Base-by-base conservation (phyloP, 2,888 invertebrate genomes). In the Tipula lateralis region DNA sequence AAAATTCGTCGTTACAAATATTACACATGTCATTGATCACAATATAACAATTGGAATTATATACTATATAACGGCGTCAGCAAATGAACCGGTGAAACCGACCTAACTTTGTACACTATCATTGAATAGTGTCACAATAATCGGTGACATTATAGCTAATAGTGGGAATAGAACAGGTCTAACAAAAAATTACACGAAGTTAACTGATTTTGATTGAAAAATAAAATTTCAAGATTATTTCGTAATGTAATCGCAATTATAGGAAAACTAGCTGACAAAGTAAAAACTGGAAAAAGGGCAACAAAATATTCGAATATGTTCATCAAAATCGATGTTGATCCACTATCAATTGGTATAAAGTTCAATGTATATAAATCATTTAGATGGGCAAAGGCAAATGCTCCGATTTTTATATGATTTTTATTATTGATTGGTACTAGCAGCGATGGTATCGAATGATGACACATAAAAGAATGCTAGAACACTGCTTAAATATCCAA, bases 401-500 rank as follows among this genome's bases (percentile, higher is more conserved):
- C 93, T 0, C 96, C 97, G 0, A 98, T 89, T 16, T 93, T 92
- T 0, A 96, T 91, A 50, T 91, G 91, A 36, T 91, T 91, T 89
- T 99, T 99, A 87, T 96, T 93, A 80, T 93, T 91, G 87, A 99
- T 96, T 0, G 99, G 99, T 5, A 96, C 95, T 86, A 99, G 92
- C 84, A 99, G 92, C 0, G 96, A 96, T 0, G 99, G 99, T 36
- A 99, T 91, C 0, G 98, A 99, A 90, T 99, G 99, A 88, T 99
- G 99, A 88, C 99, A 99, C 99, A 99, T 99, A 91, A 99, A 99
- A 82, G 99, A 97, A 91, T 7, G 95, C 95, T 2, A 99, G 99
- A 86, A 97, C 91, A 19, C 96, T 95, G 44, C 92, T 91, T 84
- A 96, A 89, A 89, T 94, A 93, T 66, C 94, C 93, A 0, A 93